Evolutionary conservation across 2,888 invertebrate species (phyloP).

Genomic region (Mesorhabditis spiculigera): DNA sequence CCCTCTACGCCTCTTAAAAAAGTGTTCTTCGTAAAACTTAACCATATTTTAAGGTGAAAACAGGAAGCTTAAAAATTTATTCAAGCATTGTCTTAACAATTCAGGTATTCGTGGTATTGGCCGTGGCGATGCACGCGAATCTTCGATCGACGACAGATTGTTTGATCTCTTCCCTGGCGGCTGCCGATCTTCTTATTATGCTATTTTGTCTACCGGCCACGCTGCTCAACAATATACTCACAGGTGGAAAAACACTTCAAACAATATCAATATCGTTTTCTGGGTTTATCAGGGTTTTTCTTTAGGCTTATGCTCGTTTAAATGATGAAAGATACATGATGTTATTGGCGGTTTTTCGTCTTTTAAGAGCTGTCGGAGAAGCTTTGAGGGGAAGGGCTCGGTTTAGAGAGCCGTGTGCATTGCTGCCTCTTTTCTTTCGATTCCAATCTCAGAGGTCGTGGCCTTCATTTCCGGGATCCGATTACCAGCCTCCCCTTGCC

Average conservation of each 20-base stretch:
- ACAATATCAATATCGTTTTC: not conserved
- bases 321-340: not conserved
- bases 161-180: constrained; percentile 88
- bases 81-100: not conserved
- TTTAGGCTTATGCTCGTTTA: not conserved
- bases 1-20: too few relatives aligned
- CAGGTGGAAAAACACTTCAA: constrained; percentile 67
- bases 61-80: not conserved
- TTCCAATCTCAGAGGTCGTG: too few relatives aligned
- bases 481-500: too few relatives aligned
- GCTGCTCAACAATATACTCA: constrained; percentile 87
- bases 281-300: not conserved
- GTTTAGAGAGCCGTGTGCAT: too few relatives aligned
- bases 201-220: constrained; percentile 90
- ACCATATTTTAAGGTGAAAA: not conserved
- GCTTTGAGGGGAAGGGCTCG: too few relatives aligned
- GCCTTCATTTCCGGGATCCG: too few relatives aligned
- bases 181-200: constrained; percentile 88
- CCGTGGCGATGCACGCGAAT: constrained; percentile 44
- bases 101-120: constrained; percentile 42
- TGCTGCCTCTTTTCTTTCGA: too few relatives aligned
- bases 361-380: too few relatives aligned
- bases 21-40: too few relatives aligned
- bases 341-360: too few relatives aligned
- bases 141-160: constrained; percentile 92